Percentiles rank a stretch among this genome's conserved stretches.
Evolutionary conservation across 1,140 invertebrate species (phyloP).

Genomic region (Chionoecetes opilio): DNA sequence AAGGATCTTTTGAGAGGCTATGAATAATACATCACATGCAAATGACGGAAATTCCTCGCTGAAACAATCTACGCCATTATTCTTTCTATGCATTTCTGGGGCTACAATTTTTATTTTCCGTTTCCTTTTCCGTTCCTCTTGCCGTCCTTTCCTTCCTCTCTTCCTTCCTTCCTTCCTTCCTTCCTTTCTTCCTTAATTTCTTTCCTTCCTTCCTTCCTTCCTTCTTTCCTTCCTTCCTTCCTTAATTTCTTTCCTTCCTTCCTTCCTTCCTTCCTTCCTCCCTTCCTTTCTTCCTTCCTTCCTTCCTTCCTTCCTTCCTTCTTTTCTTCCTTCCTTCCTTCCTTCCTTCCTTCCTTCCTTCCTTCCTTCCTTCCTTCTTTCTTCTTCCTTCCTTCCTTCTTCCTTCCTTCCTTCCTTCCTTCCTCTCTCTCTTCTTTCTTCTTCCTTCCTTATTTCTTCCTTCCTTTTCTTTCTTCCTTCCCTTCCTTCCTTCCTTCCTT

Average conservation of each 20-base stretch:
- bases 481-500: not conserved
- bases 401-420: too few relatives aligned
- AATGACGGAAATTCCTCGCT: slow-evolving; percentile 68
- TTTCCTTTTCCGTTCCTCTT: not conserved
- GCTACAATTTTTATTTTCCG: slow-evolving; percentile 47
- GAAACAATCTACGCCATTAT: slow-evolving; percentile 73
- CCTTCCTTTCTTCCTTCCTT: too few relatives aligned
- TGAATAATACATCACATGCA: slow-evolving; percentile 72
- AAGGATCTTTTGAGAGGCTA: slow-evolving; percentile 67
- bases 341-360: too few relatives aligned
- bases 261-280: too few relatives aligned
- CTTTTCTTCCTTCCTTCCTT: too few relatives aligned
- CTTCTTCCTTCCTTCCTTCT: too few relatives aligned
- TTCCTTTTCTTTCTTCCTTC: too few relatives aligned
- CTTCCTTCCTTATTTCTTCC: too few relatives aligned
- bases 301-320: too few relatives aligned
- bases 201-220: not conserved
- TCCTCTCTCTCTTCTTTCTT: too few relatives aligned
- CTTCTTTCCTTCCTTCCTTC: not conserved
- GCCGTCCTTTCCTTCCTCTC: not conserved
- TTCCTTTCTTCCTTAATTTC: not conserved
- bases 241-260: not conserved
- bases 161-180: not conserved
- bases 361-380: too few relatives aligned
- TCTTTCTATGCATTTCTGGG: slow-evolving; percentile 71